Conservation (phyloP, 2,797 vertebrate genomes). For the Gouania willdenowi region DNA sequence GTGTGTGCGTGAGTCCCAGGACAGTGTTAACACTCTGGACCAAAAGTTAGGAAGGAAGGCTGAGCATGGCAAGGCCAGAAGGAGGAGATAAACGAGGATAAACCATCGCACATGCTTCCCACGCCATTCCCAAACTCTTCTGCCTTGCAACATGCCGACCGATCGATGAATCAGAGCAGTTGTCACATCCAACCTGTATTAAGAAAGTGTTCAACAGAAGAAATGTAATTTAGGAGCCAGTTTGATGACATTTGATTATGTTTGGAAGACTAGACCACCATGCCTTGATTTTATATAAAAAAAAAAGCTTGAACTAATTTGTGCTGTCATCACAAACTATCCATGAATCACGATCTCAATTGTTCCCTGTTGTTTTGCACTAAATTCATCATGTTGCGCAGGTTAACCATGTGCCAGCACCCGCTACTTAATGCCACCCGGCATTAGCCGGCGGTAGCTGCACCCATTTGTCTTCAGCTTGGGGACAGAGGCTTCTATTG, state of each 20-base stretch:
- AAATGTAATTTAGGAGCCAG: too few relatives aligned
- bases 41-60: conserved; percentile 86
- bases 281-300: too few relatives aligned
- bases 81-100: conserved; percentile 50
- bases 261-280: too few relatives aligned
- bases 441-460: background rate
- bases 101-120: conserved; percentile 14
- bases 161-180: conserved; percentile 6
- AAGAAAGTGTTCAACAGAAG: too few relatives aligned
- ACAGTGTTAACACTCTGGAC: conserved; percentile 77
- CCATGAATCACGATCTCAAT: background rate
- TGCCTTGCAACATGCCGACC: conserved; percentile 31
- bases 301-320: too few relatives aligned
- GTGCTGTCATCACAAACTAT: too few relatives aligned
- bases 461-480: conserved; percentile 23
- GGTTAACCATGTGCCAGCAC: conserved; percentile 15
- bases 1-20: conserved; percentile 82
- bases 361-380: background rate
- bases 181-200: conserved; percentile 29
- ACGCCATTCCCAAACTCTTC: conserved; percentile 8
- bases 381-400: conserved; percentile 11
- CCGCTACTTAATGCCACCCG: background rate
- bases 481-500: conserved; percentile 45
- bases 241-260: too few relatives aligned
- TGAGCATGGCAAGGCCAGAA: conserved; percentile 56